Conservation (phyloP, 2,113 vertebrate genomes). For the Tachysurus fulvidraco region DNA sequence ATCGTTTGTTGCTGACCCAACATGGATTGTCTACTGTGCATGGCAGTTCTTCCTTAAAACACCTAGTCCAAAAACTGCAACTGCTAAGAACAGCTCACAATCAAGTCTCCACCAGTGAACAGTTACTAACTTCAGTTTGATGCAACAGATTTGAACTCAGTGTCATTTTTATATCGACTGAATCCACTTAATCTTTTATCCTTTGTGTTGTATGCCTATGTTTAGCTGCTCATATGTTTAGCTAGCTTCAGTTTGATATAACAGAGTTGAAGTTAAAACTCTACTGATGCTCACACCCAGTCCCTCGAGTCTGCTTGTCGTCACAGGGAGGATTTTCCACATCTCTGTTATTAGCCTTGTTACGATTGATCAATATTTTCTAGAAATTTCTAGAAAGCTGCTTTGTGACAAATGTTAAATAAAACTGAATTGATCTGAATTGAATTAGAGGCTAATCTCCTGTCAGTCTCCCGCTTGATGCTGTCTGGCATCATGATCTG, state of each 20-base stretch:
- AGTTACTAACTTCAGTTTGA: not conserved
- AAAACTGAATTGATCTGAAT: not conserved
- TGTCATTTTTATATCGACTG: no score
- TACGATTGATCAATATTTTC: not conserved
- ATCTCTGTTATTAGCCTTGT: no score
- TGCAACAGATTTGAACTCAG: not conserved
- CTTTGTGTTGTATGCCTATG: no score
- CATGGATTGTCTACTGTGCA: not conserved
- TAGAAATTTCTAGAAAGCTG: not conserved
- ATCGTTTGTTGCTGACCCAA: not conserved
- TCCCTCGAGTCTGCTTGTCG: not conserved
- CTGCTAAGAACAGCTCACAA: not conserved
- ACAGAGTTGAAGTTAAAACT: not conserved
- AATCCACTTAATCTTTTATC: no score
- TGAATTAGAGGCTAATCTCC: not conserved
- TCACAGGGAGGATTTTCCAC: not conserved
- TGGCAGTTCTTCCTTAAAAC: not conserved
- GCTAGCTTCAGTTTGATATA: no score
- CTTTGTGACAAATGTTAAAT: not conserved
- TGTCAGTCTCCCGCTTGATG: not conserved
- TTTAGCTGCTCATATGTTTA: no score
- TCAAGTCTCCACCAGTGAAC: not conserved
- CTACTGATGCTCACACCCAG: not conserved
- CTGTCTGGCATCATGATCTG: not conserved
- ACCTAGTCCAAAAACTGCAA: not conserved